These are phyloP conservation scores for Calliscelio sp. DNA, from an alignment of 2,888 invertebrate species.

Conservation along the genomic window DNA sequence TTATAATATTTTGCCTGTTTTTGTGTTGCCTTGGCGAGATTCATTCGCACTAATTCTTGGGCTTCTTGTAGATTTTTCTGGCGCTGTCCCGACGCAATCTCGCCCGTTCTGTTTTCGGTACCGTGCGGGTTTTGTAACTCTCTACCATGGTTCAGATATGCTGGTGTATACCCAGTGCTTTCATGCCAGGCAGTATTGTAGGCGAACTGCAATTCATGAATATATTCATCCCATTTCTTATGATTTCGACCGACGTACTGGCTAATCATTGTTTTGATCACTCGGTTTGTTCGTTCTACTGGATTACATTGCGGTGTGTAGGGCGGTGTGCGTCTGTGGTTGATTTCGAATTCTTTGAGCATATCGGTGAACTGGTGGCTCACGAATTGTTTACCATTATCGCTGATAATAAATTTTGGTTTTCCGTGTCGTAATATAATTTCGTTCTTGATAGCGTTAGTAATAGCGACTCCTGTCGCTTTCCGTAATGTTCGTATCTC, in stretches of 20 bases:
- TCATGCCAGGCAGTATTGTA: constrained; percentile 72
- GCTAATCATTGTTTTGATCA: constrained; percentile 80
- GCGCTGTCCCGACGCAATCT: too few species aligned
- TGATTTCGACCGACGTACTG: constrained; percentile 78
- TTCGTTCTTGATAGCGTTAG: neutral
- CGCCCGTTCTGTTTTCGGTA: too few species aligned
- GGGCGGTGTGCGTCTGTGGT: constrained; percentile 74
- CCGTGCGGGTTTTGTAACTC: constrained; percentile 56
- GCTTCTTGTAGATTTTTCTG: neutral
- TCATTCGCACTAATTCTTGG: too few species aligned
- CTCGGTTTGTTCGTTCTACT: constrained; percentile 79
- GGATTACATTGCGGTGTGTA: constrained; percentile 80
- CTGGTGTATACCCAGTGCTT: constrained; percentile 74
- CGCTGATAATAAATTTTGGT: constrained; percentile 10
- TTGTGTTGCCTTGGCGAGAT: neutral
- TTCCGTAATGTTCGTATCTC: constrained; percentile 12
- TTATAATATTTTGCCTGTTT: constrained; percentile 4
- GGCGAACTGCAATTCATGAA: constrained; percentile 74
- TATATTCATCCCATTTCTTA: constrained; percentile 73
- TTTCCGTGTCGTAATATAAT: constrained; percentile 27
- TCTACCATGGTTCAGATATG: constrained; percentile 70
- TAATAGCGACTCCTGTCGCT: too few species aligned
- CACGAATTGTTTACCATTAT: constrained; percentile 37
- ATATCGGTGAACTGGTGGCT: neutral
- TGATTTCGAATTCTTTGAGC: constrained; percentile 14